These are phyloP conservation scores for Aurelia aurita DNA, from an alignment of 30 jellyfish, hydroid and myxozoan species.

Conservation along the genomic window DNA sequence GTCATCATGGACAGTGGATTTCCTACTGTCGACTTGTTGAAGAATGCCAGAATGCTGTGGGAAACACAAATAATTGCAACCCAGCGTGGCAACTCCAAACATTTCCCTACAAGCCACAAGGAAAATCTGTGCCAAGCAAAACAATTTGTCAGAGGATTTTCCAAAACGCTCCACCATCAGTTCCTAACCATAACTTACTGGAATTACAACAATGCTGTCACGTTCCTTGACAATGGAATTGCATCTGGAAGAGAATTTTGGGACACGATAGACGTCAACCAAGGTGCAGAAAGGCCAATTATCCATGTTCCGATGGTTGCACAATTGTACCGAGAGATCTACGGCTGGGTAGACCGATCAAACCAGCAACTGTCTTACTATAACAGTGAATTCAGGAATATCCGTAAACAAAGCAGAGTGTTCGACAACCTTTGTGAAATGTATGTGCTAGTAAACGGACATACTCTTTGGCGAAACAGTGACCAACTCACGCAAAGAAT, in stretches of 20 bases:
- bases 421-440: not conserved
- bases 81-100: no score
- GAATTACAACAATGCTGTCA: not conserved
- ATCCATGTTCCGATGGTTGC: not conserved
- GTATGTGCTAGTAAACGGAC: not conserved
- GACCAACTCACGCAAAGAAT: not conserved
- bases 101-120: no score
- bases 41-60: no score
- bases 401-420: not conserved
- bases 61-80: no score
- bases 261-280: not conserved
- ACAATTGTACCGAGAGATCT: not conserved
- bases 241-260: not conserved
- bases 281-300: not conserved
- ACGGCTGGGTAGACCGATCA: slow-evolving; percentile 13
- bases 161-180: no score
- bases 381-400: not conserved
- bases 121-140: no score
- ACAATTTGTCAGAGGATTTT: no score
- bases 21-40: no score
- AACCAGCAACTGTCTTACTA: not conserved
- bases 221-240: not conserved
- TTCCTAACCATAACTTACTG: no score
- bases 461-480: not conserved
- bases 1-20: no score